Base-by-base conservation (phyloP, 2,797 vertebrate genomes). In the Agapornis canus region DNA sequence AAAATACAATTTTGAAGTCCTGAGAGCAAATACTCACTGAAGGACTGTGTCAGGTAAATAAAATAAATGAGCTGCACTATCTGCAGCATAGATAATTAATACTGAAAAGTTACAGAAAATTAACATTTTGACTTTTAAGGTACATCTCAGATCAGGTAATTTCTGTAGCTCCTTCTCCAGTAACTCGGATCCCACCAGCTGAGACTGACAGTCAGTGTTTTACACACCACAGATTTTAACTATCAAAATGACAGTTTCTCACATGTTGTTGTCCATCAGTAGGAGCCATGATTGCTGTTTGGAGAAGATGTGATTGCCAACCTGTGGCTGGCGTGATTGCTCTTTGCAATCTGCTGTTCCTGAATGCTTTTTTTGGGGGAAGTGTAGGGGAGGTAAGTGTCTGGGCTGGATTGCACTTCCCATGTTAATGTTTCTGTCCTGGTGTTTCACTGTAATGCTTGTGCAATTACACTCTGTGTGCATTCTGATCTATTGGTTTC, bases 181-280 rank as follows among this genome's bases (percentile, higher is more conserved):
- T 47, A 84, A 64, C 66, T 85, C 12, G 2, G 64, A 92, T 87
- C 37, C 81, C 90, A 79, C 83, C 86, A 82, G 65, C 84, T 95
- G 86, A 96, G 88, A 68, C 69, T 93, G 92, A 89, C 93, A 93
- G 72, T 66, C 80, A 57, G 80, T 89, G 86, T 88, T 96, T 96
- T 96, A 96, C 88, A 96, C 92, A 81, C 82, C 89, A 92, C 91
- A 86, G 89, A 95, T 94, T 97, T 96, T 94, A 95, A 97, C 96
- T 96, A 96, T 94, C 96, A 95, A 96, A 94, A 92, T 95, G 96
- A 96, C 87, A 90, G 85, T 88, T 97, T 94, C 90, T 96, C 95
- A 94, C 90, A 92, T 82, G 93, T 94, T 81, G 87, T 94, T 95
- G 86, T 94, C 96, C 77, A 86, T 97, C 95, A 95, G 96, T 61